Conservation (phyloP, 2,888 invertebrate genomes). For the Spialia ferax region DNA sequence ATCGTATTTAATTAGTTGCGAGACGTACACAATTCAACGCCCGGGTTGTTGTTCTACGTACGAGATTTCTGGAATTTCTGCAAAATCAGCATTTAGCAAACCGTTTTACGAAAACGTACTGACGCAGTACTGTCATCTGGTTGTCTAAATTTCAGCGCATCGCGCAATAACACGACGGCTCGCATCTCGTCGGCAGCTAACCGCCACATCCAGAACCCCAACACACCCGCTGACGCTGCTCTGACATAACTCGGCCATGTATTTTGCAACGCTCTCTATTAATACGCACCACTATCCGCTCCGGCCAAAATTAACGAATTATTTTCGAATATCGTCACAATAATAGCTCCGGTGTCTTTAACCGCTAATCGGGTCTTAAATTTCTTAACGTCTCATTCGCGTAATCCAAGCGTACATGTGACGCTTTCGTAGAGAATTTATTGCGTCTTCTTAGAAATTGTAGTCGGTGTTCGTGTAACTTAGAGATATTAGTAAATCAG, state of each 20-base stretch:
- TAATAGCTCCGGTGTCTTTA: slow-evolving; percentile 79
- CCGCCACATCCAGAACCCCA: slow-evolving; percentile 5
- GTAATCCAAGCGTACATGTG: slow-evolving; percentile 44
- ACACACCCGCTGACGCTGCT: slow-evolving; percentile 49
- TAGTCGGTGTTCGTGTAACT: slow-evolving; percentile 11
- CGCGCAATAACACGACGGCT: slow-evolving; percentile 31
- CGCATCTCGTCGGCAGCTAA: slow-evolving; percentile 6
- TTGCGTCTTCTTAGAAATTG: not conserved
- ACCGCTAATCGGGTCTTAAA: slow-evolving; percentile 78
- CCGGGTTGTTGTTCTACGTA: not conserved
- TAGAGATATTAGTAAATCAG: slow-evolving; percentile 49
- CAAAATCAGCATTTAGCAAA: slow-evolving; percentile 8
- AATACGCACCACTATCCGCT: slow-evolving; percentile 69
- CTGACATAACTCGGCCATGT: slow-evolving; percentile 84
- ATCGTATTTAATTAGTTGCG: not conserved
- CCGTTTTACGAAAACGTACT: slow-evolving; percentile 24
- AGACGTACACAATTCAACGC: slow-evolving; percentile 6
- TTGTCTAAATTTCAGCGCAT: slow-evolving; percentile 35
- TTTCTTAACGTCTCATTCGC: slow-evolving; percentile 47
- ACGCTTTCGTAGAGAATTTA: slow-evolving; percentile 41
- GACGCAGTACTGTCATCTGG: slow-evolving; percentile 24
- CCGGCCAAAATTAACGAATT: slow-evolving; percentile 72
- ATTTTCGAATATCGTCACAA: slow-evolving; percentile 68
- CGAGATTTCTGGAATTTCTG: not conserved
- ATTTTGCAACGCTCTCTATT: slow-evolving; percentile 78